phyloP scores from a whole-genome alignment of 2,797 vertebrate genomes.

The Halcyon badia region DNA sequence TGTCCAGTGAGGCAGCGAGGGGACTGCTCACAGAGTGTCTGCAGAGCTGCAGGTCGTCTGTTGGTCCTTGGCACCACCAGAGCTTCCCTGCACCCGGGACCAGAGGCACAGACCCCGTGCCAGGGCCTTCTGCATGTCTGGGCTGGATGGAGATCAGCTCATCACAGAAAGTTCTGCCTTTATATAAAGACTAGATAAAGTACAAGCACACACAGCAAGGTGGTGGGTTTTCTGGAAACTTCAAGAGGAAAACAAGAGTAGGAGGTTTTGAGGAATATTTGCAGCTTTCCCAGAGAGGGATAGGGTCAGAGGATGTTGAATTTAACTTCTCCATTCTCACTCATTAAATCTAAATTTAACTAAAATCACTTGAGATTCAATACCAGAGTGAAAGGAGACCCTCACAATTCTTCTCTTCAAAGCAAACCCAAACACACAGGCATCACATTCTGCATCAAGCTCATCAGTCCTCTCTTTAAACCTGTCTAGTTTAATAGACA shows the following conservation, averaged over 20 bases:
- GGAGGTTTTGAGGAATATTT: neutral
- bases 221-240: neutral
- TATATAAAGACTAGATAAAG: neutral
- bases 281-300: neutral
- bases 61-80: fast-evolving
- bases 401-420: neutral
- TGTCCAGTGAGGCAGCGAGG: fast-evolving
- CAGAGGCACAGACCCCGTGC: neutral
- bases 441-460: neutral
- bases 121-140: fast-evolving
- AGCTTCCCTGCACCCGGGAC: neutral
- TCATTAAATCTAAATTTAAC: neutral
- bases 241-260: neutral
- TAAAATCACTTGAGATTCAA: neutral
- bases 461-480: neutral
- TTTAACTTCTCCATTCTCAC: neutral
- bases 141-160: neutral
- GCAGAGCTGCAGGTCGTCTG: neutral
- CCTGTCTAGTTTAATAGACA: neutral
- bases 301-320: neutral
- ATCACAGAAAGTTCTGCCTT: neutral
- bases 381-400: neutral
- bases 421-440: neutral
- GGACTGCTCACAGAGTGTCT: neutral
- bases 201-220: neutral